These are phyloP conservation scores for Erpetoichthys calabaricus DNA, from an alignment of 2,797 vertebrate genomes.

Conservation along the genomic window DNA sequence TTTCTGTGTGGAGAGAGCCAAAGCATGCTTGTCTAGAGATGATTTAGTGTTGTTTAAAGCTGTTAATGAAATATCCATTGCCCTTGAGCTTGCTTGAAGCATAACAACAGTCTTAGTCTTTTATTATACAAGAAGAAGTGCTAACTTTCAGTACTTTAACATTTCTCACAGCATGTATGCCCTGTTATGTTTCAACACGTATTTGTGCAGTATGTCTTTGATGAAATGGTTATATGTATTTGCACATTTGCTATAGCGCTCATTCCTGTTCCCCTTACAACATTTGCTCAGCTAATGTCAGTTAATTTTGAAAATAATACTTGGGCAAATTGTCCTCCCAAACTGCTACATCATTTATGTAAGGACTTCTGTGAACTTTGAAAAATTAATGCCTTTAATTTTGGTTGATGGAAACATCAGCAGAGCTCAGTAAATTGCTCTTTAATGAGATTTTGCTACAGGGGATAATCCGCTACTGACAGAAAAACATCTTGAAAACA, in stretches of 20 bases:
- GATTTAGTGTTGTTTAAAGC: too few relatives aligned
- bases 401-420: slow-evolving; percentile 99
- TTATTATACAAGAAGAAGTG: slow-evolving; percentile 50
- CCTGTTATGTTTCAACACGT: slow-evolving; percentile 68
- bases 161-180: slow-evolving; percentile 67
- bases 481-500: slow-evolving; percentile 99
- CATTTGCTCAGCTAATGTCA: slow-evolving; percentile 80
- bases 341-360: slow-evolving; percentile 98
- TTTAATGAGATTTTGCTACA: slow-evolving; percentile 99
- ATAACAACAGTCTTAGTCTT: slow-evolving; percentile 38
- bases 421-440: slow-evolving; percentile 98
- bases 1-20: too few relatives aligned
- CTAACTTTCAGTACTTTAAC: slow-evolving; percentile 62
- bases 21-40: too few relatives aligned
- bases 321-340: slow-evolving; percentile 90
- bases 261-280: slow-evolving; percentile 60
- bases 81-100: too few relatives aligned
- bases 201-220: slow-evolving; percentile 61
- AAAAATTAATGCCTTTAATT: slow-evolving; percentile 99
- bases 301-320: slow-evolving; percentile 91
- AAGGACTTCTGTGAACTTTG: slow-evolving; percentile 95
- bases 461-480: slow-evolving; percentile 99
- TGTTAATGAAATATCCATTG: too few relatives aligned
- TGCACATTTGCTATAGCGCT: slow-evolving; percentile 73
- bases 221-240: slow-evolving; percentile 67